Percentiles rank a stretch among this genome's conserved stretches.
phyloP scores from a whole-genome alignment of 2,888 invertebrate species.

The Synergus gifuensis region DNA sequence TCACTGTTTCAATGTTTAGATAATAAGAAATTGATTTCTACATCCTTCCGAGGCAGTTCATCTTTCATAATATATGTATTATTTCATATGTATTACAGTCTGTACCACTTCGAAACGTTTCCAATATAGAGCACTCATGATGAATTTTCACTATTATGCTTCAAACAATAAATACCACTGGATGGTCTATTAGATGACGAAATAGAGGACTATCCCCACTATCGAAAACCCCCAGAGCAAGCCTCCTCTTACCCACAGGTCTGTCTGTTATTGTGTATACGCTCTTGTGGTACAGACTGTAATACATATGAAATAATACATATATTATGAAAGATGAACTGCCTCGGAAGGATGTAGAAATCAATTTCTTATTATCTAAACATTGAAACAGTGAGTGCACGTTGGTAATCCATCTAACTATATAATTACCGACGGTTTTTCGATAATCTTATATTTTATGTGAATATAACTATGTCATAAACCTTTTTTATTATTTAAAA shows the following conservation, averaged over 20 bases:
- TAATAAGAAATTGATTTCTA: slow-evolving; percentile 4
- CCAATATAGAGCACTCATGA: no score
- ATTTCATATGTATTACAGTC: not conserved
- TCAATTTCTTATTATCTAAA: not conserved
- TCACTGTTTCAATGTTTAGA: not conserved
- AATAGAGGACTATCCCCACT: no score
- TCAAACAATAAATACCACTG: no score
- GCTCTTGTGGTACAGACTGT: no score
- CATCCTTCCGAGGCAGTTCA: not conserved
- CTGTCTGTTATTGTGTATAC: no score
- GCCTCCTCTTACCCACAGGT: no score
- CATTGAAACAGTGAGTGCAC: not conserved
- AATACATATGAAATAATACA: no score
- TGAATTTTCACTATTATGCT: no score
- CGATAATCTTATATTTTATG: not conserved
- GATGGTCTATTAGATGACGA: no score
- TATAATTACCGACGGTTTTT: not conserved
- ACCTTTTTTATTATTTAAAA: not conserved
- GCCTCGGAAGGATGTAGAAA: not conserved
- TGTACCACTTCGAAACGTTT: no score
- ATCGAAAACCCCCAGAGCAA: no score
- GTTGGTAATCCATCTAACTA: not conserved
- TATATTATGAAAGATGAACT: not conserved
- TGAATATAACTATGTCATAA: not conserved
- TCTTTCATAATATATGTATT: not conserved